Percentiles rank a stretch among this genome's conserved stretches.
These are phyloP conservation scores for Cheirogaleus medius DNA, from an alignment of 2,113 vertebrate species.

Conservation along the genomic window DNA sequence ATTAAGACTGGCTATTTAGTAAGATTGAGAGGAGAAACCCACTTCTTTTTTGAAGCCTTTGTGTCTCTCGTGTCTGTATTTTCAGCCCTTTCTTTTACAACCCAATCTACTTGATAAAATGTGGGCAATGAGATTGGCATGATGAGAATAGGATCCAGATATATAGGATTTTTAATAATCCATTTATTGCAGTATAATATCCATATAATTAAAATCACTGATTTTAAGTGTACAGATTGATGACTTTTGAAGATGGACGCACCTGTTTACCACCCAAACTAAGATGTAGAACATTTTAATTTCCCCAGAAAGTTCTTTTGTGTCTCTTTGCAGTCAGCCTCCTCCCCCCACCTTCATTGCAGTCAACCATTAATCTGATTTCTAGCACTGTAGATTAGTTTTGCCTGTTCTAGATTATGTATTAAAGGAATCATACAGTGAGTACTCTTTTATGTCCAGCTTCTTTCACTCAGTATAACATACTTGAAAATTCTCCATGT, in stretches of 20 bases:
- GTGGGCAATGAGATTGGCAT: background rate
- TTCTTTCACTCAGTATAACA: background rate
- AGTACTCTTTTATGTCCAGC: background rate
- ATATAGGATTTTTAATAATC: background rate
- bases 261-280: background rate
- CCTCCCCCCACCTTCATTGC: background rate
- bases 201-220: background rate
- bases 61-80: background rate
- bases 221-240: background rate
- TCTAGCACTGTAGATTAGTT: background rate
- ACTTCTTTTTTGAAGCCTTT: background rate
- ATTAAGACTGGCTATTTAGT: slow-evolving; percentile 1
- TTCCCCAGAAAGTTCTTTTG: background rate
- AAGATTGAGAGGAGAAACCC: background rate
- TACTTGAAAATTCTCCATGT: slow-evolving; percentile 24
- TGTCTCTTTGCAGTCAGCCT: background rate
- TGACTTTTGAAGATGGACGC: background rate
- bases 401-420: background rate
- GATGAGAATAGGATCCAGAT: background rate
- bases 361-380: background rate
- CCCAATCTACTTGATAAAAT: slow-evolving; percentile 8
- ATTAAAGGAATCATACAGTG: background rate
- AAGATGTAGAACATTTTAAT: slow-evolving; percentile 2
- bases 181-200: background rate
- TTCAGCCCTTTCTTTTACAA: slow-evolving; percentile 30